These are phyloP conservation scores for Xyliphius kryptos DNA, from an alignment of 2,113 vertebrate genomes.

Conservation along the genomic window DNA sequence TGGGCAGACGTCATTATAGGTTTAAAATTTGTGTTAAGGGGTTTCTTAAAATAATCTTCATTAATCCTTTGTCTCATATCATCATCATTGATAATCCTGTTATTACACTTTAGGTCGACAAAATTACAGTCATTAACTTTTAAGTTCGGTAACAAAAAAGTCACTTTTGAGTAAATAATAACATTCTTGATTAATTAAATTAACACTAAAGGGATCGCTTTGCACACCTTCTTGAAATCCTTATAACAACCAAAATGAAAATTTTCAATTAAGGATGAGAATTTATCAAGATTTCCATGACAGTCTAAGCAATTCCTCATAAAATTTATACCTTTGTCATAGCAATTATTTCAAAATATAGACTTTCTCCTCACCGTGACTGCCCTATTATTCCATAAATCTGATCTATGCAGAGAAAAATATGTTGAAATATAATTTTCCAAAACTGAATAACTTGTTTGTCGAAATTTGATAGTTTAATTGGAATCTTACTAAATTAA, in stretches of 20 bases:
- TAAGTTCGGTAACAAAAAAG: neutral
- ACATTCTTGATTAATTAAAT: constrained; percentile 3
- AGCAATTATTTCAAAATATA: constrained; percentile 9
- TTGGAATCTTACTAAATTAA: constrained; percentile 9
- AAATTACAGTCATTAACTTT: neutral
- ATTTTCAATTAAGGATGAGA: constrained; percentile 3
- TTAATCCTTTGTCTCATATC: neutral
- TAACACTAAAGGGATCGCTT: neutral
- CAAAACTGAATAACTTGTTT: constrained; percentile 17
- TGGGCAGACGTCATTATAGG: neutral
- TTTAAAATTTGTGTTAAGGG: neutral
- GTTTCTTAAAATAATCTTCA: neutral
- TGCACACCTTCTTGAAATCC: neutral
- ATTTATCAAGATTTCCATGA: constrained; percentile 11
- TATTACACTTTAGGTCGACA: neutral
- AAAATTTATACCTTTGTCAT: constrained; percentile 16
- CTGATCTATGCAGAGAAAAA: constrained; percentile 8
- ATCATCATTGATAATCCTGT: neutral
- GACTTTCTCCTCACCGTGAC: constrained; percentile 6
- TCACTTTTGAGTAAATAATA: neutral
- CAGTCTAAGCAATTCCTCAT: constrained; percentile 3
- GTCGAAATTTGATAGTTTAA: constrained; percentile 11
- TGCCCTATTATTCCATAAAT: constrained; percentile 17
- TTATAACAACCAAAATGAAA: neutral
- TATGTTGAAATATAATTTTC: constrained; percentile 21